These are phyloP conservation scores for Charaxes varanes DNA, from an alignment of 1,140 invertebrate genomes.

Conservation along the genomic window DNA sequence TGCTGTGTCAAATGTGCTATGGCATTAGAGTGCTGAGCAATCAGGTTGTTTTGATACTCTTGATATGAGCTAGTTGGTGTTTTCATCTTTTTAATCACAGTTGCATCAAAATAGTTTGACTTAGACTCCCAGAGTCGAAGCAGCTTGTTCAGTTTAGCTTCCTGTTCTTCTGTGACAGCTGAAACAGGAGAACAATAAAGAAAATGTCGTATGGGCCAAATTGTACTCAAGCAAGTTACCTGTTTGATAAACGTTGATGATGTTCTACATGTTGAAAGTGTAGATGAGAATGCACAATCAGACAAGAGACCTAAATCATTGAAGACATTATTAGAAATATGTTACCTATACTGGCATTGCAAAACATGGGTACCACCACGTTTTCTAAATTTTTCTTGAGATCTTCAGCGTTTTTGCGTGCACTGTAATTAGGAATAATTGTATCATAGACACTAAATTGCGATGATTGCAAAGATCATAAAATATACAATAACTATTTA, in stretches of 20 bases:
- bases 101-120: slow-evolving; percentile 92
- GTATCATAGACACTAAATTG: slow-evolving; percentile 68
- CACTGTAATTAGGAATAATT: slow-evolving; percentile 81
- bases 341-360: slow-evolving; percentile 86
- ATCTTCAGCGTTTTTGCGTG: slow-evolving; percentile 94
- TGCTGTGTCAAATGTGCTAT: slow-evolving; percentile 84
- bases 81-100: slow-evolving; percentile 89
- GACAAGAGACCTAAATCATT: slow-evolving; percentile 62
- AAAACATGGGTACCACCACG: slow-evolving; percentile 97
- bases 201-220: slow-evolving; percentile 42
- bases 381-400: slow-evolving; percentile 93
- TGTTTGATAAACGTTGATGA: slow-evolving; percentile 59
- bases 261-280: slow-evolving; percentile 51
- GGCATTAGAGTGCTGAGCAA: slow-evolving; percentile 84
- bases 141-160: slow-evolving; percentile 92
- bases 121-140: slow-evolving; percentile 97
- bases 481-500: slow-evolving; percentile 20
- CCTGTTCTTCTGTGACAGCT: slow-evolving; percentile 89
- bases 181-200: slow-evolving; percentile 68
- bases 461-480: slow-evolving; percentile 37
- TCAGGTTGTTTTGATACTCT: slow-evolving; percentile 88
- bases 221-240: slow-evolving; percentile 63
- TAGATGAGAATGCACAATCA: slow-evolving; percentile 60
- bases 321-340: slow-evolving; percentile 73
- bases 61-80: slow-evolving; percentile 86